A percentile compares a stretch with the other conserved stretches of the same genome.
phyloP scores from a whole-genome alignment of 2,113 vertebrate genomes.

The Meriones unguiculatus region DNA sequence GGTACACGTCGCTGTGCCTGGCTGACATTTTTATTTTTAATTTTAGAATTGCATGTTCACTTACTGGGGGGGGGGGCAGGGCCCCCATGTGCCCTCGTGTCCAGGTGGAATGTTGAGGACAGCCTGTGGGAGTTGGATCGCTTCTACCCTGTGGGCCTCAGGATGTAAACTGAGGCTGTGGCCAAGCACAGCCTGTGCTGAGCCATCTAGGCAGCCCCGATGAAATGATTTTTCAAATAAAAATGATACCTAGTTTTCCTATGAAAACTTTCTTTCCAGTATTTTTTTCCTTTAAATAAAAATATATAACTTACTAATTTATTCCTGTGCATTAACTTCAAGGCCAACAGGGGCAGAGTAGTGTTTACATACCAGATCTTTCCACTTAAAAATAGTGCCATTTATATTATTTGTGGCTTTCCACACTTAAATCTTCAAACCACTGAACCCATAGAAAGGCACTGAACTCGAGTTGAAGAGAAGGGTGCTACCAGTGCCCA shows the following conservation, averaged over 20 bases:
- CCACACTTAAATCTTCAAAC: not conserved
- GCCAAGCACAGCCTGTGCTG: not conserved
- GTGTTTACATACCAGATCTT: slow-evolving; percentile 2
- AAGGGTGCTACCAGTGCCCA: not conserved
- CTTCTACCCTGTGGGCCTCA: not conserved
- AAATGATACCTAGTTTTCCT: not conserved
- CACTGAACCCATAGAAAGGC: not conserved
- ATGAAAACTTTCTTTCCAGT: slow-evolving; percentile 37
- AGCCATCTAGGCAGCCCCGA: not conserved
- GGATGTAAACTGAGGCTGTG: too few relatives aligned
- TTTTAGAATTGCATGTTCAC: not conserved
- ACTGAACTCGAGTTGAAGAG: not conserved
- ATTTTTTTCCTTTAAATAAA: slow-evolving; percentile 49
- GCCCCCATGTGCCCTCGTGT: not conserved
- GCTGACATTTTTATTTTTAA: not conserved
- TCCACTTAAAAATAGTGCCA: not conserved
- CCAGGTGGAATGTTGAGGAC: too few relatives aligned
- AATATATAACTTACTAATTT: slow-evolving; percentile 18
- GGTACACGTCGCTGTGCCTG: not conserved
- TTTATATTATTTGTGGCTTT: not conserved
- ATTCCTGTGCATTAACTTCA: not conserved
- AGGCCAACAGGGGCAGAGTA: not conserved
- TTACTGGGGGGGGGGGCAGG: not conserved
- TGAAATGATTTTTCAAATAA: not conserved
- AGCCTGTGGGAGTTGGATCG: not conserved